A percentile compares a stretch with the other conserved stretches of the same genome.
phyloP scores from a whole-genome alignment of 2,113 vertebrate genomes.

The Leiothrix lutea region DNA sequence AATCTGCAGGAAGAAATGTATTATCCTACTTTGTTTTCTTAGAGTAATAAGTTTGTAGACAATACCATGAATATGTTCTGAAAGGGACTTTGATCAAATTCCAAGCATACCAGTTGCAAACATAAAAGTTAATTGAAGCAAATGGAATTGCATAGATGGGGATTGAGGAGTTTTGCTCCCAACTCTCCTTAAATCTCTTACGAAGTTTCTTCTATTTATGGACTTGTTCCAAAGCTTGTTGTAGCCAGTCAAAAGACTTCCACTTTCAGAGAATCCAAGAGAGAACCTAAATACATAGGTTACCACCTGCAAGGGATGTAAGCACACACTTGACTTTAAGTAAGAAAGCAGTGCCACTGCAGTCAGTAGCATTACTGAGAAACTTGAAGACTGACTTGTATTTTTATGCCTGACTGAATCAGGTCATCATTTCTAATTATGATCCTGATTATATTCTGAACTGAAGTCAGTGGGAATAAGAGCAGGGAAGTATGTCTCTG shows the following conservation, averaged over 20 bases:
- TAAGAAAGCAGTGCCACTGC: not conserved
- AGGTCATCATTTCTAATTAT: constrained; percentile 43
- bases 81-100: constrained; percentile 4
- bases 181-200: not conserved
- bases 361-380: not conserved
- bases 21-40: not conserved
- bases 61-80: not conserved
- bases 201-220: not conserved
- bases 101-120: not conserved
- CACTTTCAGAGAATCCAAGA: not conserved
- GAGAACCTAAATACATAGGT: not conserved
- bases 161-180: not conserved
- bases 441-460: constrained; percentile 33
- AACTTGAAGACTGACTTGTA: not conserved
- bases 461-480: constrained; percentile 37
- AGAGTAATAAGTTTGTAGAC: not conserved
- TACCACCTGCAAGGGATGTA: not conserved
- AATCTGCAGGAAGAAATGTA: not conserved
- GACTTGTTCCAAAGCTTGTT: not conserved
- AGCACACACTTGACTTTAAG: not conserved
- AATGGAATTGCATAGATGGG: not conserved
- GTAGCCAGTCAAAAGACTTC: not conserved
- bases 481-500: not conserved
- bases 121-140: not conserved
- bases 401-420: constrained; percentile 47